These are phyloP conservation scores for Coelogynopora nodosa DNA, from an alignment of 2,888 invertebrate species.

Conservation along the genomic window DNA sequence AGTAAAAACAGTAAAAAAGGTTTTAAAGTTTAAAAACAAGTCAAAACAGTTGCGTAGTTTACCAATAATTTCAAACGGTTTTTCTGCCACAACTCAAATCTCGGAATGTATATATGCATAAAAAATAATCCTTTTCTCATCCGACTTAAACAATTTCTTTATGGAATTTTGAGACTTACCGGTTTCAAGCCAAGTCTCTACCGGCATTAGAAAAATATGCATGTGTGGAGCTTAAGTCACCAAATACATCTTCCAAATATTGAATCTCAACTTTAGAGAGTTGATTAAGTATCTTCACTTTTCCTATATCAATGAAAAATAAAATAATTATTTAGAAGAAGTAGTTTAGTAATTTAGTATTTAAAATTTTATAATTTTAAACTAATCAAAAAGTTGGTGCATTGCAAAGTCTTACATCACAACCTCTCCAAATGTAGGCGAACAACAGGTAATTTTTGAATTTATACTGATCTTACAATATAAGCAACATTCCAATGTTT, in stretches of 20 bases:
- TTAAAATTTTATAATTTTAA: background rate
- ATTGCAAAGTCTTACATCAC: too few species aligned
- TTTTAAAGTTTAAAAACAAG: background rate
- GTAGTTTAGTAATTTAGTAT: too few species aligned
- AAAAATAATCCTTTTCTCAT: background rate
- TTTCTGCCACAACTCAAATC: background rate
- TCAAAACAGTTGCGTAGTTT: background rate
- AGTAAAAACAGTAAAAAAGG: background rate
- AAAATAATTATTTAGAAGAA: background rate
- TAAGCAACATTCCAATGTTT: background rate
- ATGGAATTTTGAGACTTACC: background rate
- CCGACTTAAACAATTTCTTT: background rate
- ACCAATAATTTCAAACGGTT: background rate
- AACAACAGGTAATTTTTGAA: background rate
- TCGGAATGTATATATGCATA: background rate
- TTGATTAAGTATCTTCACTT: background rate
- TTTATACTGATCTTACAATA: background rate
- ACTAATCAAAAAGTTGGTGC: background rate
- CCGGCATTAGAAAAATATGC: background rate
- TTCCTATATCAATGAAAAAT: background rate
- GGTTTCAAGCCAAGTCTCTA: background rate
- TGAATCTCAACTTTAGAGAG: background rate
- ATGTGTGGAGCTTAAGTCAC: background rate
- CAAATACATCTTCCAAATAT: background rate
- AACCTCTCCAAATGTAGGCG: background rate